Base-by-base conservation (phyloP, 1,140 invertebrate species). In the Diploscapter pachys region DNA sequence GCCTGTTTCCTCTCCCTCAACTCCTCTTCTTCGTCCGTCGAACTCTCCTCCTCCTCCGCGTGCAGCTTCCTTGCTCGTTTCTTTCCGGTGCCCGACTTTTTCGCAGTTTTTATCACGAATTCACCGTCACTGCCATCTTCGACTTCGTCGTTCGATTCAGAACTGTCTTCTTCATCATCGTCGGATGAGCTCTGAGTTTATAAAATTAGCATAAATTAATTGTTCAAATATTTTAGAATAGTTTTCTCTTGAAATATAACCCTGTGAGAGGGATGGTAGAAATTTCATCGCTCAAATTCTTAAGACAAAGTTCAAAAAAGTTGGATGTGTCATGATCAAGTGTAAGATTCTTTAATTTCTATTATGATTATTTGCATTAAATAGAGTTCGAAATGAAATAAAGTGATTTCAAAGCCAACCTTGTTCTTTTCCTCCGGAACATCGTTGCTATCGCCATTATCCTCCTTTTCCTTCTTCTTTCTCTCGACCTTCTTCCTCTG, bases 1-100 rank as follows among this genome's bases (percentile, higher is more conserved):
- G 82, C 82, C 67, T 79, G 72, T 49, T 83, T 83, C 13, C 82
- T 70, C 63, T 83, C 81, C 63, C 81, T 77, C 49, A 53, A 70
- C 68, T 81, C 77, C 53, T 82, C 81, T 53, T 84, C 81, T 68
- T 82, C 80, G 9, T 51, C 5, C 4, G 5, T 51, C 76, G 75
- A 48, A 67, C 68, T 69, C 64, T 78, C 50, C 63, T 49, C 64
- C 49, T 52, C 9, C 66, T 73, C 62, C 75, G 56, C 51, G 13
- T 49, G 66, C 62, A 66, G 66, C 57, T 31, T 31, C n/a, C 62
- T 6, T 71, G 13, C n/a, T 65, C 62, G 8, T 6, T 48, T 11
- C 57, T 11, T 11, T 59, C 9, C 57, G 2, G 31, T 11, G 57
- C 9, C 31, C 57, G 56, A 64, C 62, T 65, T 54, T 61, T 78